phyloP scores from a whole-genome alignment of 2,113 vertebrate genomes.

The Isurus oxyrinchus region DNA sequence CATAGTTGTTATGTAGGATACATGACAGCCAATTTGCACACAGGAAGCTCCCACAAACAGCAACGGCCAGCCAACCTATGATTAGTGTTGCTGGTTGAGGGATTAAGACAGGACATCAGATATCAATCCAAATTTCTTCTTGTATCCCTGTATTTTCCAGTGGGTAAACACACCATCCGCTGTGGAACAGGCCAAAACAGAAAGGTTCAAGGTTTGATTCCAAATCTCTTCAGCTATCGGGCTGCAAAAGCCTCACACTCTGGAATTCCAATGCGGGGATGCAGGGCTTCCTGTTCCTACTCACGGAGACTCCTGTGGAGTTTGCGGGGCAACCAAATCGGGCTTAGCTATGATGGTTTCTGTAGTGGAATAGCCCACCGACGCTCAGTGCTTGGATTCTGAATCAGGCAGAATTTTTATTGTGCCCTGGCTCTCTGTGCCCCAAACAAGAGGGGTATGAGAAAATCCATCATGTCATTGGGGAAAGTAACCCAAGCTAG shows the following conservation, averaged over 20 bases:
- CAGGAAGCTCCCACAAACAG: not conserved
- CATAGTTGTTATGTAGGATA: not conserved
- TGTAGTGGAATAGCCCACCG: not conserved
- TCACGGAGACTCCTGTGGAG: not conserved
- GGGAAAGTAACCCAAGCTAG: not conserved
- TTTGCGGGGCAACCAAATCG: not conserved
- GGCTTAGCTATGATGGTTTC: not conserved
- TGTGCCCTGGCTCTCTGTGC: too few species aligned
- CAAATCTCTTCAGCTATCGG: not conserved
- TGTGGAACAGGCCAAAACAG: not conserved
- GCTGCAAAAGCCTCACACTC: too few species aligned
- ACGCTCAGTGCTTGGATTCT: not conserved
- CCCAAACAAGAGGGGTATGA: too few species aligned
- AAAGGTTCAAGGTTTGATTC: not conserved
- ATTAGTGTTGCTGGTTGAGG: not conserved
- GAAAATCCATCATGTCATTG: too few species aligned
- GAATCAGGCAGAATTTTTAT: not conserved
- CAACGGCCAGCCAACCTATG: not conserved
- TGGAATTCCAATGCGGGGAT: too few species aligned
- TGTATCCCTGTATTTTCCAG: not conserved
- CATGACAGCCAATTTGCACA: not conserved
- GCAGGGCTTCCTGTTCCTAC: not conserved
- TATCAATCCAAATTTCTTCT: not conserved
- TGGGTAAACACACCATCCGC: too few species aligned
- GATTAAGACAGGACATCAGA: too few species aligned